Evolutionary conservation across 2,888 invertebrate species (phyloP).

Genomic region (Cerastis rubricosa): DNA sequence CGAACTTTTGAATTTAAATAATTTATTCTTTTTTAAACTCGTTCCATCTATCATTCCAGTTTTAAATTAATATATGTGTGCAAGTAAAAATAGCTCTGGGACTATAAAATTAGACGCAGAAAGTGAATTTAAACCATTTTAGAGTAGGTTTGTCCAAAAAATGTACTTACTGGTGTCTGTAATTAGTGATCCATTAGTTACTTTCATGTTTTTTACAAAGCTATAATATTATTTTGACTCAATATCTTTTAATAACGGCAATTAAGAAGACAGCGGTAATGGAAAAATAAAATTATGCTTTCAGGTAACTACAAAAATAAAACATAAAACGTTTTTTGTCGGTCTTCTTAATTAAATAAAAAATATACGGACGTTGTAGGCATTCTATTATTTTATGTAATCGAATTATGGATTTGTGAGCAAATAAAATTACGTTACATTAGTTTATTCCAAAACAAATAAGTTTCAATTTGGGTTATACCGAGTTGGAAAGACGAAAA

Average conservation of each 20-base stretch:
- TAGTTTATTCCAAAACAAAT: constrained; percentile 26
- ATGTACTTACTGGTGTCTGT: constrained; percentile 38
- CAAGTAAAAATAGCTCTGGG: constrained; percentile 11
- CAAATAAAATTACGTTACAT: constrained; percentile 3
- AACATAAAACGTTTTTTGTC: constrained; percentile 62
- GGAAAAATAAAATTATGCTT: constrained; percentile 77
- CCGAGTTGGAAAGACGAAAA: constrained; percentile 24
- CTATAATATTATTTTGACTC: constrained; percentile 64
- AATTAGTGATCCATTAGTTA: constrained; percentile 73
- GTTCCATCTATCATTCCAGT: constrained; percentile 35
- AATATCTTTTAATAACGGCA: constrained; percentile 75
- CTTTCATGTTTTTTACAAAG: constrained; percentile 68
- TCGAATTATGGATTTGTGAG: constrained; percentile 20
- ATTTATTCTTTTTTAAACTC: constrained; percentile 42
- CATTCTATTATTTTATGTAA: constrained; percentile 20
- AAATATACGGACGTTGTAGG: constrained; percentile 29
- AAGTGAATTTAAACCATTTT: constrained; percentile 43
- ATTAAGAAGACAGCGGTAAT: constrained; percentile 77
- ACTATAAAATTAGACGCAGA: constrained; percentile 25
- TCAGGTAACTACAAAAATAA: constrained; percentile 70
- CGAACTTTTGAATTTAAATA: constrained; percentile 49
- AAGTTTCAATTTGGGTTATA: constrained; percentile 20
- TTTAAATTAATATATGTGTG: constrained; percentile 28
- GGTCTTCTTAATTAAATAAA: constrained; percentile 58
- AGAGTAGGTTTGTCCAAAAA: not conserved